phyloP scores from a whole-genome alignment of 2,797 vertebrate genomes.

The Echeneis naucrates region DNA sequence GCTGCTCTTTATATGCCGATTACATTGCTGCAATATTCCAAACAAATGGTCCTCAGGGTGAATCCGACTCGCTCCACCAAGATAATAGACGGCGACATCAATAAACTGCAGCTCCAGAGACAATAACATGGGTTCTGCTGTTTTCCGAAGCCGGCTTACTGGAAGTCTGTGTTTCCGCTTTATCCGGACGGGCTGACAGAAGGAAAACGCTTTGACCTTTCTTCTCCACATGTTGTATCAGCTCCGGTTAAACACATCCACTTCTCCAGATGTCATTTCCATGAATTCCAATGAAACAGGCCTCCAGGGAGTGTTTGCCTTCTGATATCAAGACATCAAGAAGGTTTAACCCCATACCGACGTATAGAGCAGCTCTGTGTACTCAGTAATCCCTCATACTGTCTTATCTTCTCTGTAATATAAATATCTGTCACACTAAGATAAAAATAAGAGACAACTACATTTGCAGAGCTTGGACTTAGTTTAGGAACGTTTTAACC shows the following conservation, averaged over 20 bases:
- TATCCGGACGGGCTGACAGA: constrained; percentile 14
- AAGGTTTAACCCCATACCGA: background rate
- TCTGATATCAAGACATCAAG: background rate
- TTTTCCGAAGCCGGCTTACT: background rate
- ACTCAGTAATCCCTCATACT: background rate
- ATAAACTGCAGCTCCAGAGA: constrained; percentile 23
- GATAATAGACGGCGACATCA: constrained; percentile 18
- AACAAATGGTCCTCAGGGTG: background rate
- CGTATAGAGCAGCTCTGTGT: background rate
- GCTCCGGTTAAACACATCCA: constrained; percentile 10
- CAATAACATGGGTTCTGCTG: constrained; percentile 15
- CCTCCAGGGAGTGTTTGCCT: constrained; percentile 7
- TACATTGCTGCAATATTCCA: constrained; percentile 1
- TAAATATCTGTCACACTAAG: constrained; percentile 20
- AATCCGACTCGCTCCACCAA: constrained; percentile 9
- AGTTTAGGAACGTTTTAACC: background rate
- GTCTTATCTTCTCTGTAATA: background rate
- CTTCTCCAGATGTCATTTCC: background rate
- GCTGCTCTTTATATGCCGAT: constrained; percentile 1
- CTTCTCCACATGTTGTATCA: background rate
- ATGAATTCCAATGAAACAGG: background rate
- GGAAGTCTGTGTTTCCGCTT: background rate
- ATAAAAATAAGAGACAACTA: background rate
- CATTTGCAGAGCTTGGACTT: constrained; percentile 8
- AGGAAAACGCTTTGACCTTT: constrained; percentile 21